Base-by-base conservation (phyloP, 2,113 vertebrate species). In the Irena cyanogastra region DNA sequence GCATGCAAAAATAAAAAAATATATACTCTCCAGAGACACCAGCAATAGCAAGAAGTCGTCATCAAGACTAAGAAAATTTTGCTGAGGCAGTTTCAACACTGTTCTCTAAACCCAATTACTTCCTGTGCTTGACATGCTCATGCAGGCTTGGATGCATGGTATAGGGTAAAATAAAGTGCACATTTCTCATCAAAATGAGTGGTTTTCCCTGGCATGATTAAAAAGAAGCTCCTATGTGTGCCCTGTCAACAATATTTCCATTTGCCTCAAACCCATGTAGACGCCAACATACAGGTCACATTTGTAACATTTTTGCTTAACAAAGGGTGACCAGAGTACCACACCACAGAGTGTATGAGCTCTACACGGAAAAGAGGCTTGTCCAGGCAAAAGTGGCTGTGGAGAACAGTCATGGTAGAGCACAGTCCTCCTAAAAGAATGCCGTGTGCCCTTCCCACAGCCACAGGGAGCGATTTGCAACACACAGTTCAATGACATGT, bases 31-130 rank as follows among this genome's bases (percentile, higher is more conserved):
- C 47, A 85, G 94, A 89, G 87, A 85, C 61, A 71, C 7, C 17
- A 72, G 69, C 16, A 57, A 56, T 42, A 83, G 80, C 37, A 87
- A 81, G 52, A 76, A 76, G 59, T 83, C n/a, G 6, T 86, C 37
- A 24, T 87, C 72, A 83, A 90, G 50, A 90, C 57, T 26, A 47
- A 82, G 70, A 81, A 79, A 47, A 87, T 93, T 91, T 87, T 96
- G 65, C 89, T 95, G 89, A 96, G 83, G 87, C 39, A 65, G 59
- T 94, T 94, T 84, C 39, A 54, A 85, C 59, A 68, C 24, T 33
- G 57, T n/a, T n/a, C 50, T 94, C 33, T 79, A 87, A 76, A 86
- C 15, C 45, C 44, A 87, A 35, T 83, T 90, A 71, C 94, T 71
- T 90, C 86, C 72, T 76, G 44, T 61, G 75, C n/a, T 65, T 80